Base-by-base conservation (phyloP, 2,888 invertebrate genomes). In the Drosophila parthenogenetica region DNA sequence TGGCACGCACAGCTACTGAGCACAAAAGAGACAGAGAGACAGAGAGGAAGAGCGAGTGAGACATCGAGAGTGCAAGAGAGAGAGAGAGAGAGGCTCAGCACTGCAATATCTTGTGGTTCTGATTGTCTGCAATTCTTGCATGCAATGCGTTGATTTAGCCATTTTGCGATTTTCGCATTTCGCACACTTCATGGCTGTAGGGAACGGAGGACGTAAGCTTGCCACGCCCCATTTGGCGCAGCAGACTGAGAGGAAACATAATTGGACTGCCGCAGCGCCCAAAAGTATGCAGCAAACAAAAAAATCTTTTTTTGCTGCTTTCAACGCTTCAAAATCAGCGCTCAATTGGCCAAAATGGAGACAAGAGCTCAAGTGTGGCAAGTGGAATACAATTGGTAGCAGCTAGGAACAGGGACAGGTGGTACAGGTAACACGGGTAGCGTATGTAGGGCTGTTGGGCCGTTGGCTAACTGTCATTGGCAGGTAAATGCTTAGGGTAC, bases 101-200 rank as follows among this genome's bases (percentile, higher is more conserved):
- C 17, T 43, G 25, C 49, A 35, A 39, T 69, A 16, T 51, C 67
- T 71, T 67, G 63, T 61, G 66, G 45, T 17, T 48, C 25, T 51
- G 45, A 25, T 17, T 32, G 35, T 10, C 40, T 37, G 17, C 22
- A 45, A n/a, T 11, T 16, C 19, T 7, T 61, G 39, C 55, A 46
- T 53, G 25, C 22, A 79, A 70, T 58, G 53, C 58, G 65, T 68
- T 79, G 71, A 81, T 81, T 81, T 81, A 71, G 59, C 49, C 71
- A 62, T 55, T 77, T 73, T 35, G 58, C 1, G 32, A 49, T 35
- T 48, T 49, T 49, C 17, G 32, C 43, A 17, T 16, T 17, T 29
- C 29, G 51, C 53, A 57, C 45, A 48, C 43, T 43, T 58, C 40
- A 40, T 22, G 37, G 37, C 32, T 55, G 49, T 7, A 4, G n/a